Percentiles rank a stretch among this genome's conserved stretches.
Conservation (phyloP, 2,797 vertebrate species). For the Strix occidentalis region DNA sequence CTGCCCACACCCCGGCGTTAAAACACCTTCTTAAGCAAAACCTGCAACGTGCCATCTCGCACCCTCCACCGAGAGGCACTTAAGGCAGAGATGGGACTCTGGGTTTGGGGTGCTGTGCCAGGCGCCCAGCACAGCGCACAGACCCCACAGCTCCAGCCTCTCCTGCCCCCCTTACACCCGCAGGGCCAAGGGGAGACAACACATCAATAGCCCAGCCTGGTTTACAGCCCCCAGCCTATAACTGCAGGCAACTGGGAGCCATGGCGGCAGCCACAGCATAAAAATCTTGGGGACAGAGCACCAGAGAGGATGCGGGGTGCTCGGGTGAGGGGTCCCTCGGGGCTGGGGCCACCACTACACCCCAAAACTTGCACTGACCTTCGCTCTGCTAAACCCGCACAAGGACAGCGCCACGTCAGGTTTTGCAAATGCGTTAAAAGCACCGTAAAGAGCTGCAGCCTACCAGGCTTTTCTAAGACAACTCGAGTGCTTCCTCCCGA, state of each 20-base stretch:
- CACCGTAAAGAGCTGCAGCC: background rate
- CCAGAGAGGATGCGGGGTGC: background rate
- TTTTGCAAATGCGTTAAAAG: rapidly evolving
- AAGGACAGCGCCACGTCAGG: background rate
- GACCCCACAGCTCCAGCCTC: background rate
- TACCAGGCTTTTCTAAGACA: background rate
- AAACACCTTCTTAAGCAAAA: background rate
- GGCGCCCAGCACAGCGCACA: background rate
- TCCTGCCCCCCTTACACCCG: background rate
- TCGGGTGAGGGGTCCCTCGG: background rate
- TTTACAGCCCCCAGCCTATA: background rate
- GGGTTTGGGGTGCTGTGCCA: background rate
- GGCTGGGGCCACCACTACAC: background rate
- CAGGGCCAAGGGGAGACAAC: background rate
- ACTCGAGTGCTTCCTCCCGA: background rate
- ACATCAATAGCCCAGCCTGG: background rate
- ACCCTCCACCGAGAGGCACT: background rate
- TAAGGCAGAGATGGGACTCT: background rate
- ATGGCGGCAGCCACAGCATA: background rate
- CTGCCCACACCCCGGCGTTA: rapidly evolving
- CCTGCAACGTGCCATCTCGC: background rate
- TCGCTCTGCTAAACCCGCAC: background rate
- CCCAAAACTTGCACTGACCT: background rate
- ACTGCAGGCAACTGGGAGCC: background rate
- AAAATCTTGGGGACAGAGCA: background rate